These are phyloP conservation scores for Trichacis sp. DNA, from an alignment of 2,888 invertebrate genomes.

Conservation along the genomic window DNA sequence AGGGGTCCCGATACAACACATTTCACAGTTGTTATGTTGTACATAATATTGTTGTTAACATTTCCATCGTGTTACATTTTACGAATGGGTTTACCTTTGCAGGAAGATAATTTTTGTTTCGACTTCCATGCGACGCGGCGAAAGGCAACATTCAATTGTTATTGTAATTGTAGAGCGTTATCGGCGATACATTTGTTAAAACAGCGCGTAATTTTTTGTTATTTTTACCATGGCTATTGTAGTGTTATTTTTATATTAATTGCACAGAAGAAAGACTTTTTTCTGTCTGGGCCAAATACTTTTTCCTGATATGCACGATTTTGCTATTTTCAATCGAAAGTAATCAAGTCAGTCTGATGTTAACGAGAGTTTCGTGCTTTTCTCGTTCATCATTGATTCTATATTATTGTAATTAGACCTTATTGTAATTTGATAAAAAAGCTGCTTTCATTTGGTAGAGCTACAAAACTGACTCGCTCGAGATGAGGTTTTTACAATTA, in stretches of 20 bases:
- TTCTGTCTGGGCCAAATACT: not conserved
- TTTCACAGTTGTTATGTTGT: constrained; percentile 51
- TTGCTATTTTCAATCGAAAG: not conserved
- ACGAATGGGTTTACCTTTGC: constrained; percentile 24
- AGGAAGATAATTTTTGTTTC: constrained; percentile 30
- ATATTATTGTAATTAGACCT: constrained; percentile 14
- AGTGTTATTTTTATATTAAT: too few relatives aligned
- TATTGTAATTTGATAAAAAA: constrained; percentile 7
- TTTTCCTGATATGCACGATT: constrained; percentile 1
- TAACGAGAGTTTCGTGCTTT: not conserved
- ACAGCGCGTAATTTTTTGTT: not conserved
- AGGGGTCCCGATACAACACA: constrained; percentile 50
- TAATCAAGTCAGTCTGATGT: not conserved
- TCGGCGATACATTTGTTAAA: constrained; percentile 13
- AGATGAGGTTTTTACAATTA: not conserved
- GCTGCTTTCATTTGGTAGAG: not conserved
- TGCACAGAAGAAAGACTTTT: not conserved
- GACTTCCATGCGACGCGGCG: constrained; percentile 55
- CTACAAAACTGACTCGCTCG: too few relatives aligned
- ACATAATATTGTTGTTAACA: constrained; percentile 47
- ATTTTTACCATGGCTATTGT: too few relatives aligned
- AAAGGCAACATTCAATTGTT: constrained; percentile 61
- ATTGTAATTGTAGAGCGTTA: constrained; percentile 45
- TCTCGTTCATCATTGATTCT: constrained; percentile 1
- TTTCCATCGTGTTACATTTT: constrained; percentile 40